Evolutionary conservation across 2,113 vertebrate species (phyloP).

Genomic region (Muscicapa adusta): DNA sequence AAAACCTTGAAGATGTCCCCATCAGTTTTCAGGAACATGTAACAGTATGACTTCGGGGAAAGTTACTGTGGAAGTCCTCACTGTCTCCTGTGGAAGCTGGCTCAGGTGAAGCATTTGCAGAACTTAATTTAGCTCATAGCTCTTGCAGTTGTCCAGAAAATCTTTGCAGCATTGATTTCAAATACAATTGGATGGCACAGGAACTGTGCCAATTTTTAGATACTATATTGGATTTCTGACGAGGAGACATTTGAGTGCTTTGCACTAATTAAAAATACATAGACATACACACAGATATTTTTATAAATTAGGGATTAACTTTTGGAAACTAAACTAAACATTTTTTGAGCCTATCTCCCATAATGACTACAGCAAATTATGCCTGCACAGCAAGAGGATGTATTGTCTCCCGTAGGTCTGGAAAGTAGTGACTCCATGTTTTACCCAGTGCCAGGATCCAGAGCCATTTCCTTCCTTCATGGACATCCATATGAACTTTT

Average conservation of each 20-base stretch:
- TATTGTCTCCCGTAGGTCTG: neutral
- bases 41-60: neutral
- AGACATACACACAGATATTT: neutral
- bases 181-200: neutral
- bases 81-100: neutral
- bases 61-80: neutral
- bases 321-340: neutral
- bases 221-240: neutral
- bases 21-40: neutral
- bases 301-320: neutral
- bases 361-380: neutral
- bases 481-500: neutral
- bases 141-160: constrained; percentile 1
- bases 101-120: neutral
- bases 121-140: constrained; percentile 1
- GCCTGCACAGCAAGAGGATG: neutral
- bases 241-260: neutral
- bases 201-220: neutral
- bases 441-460: neutral
- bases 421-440: neutral
- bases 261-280: neutral
- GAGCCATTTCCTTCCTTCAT: neutral
- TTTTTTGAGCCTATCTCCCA: neutral
- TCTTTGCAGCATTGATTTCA: constrained; percentile 28
- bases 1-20: neutral